Conservation (phyloP, 2,797 vertebrate genomes). For the Etheostoma perlongum region DNA sequence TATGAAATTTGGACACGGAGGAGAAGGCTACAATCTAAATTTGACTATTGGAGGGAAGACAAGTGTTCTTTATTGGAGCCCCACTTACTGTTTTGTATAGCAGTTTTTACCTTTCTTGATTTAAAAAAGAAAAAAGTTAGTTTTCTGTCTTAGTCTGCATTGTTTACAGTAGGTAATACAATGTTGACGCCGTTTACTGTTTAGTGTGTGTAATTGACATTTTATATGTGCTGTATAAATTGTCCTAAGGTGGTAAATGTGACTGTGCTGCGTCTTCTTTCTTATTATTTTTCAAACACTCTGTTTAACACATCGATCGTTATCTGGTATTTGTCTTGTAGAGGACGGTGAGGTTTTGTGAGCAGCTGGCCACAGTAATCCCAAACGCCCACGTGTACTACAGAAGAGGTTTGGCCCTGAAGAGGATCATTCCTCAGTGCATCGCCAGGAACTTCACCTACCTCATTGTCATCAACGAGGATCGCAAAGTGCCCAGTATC, state of each 20-base stretch:
- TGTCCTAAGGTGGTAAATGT: not conserved
- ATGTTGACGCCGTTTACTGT: not conserved
- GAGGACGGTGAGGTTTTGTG: conserved; percentile 95
- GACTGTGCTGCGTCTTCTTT: not conserved
- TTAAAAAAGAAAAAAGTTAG: not conserved
- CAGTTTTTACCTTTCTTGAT: not conserved
- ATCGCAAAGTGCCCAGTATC: conserved; percentile 97
- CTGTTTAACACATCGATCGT: not conserved
- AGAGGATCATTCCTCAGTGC: conserved; percentile 96
- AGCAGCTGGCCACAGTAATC: conserved; percentile 92
- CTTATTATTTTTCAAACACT: not conserved
- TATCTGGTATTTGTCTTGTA: conserved; percentile 62
- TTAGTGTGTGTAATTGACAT: not conserved
- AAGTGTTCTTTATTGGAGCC: not conserved
- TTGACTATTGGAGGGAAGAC: not conserved
- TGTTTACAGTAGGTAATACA: not conserved
- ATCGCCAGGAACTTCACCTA: conserved; percentile 93
- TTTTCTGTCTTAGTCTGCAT: not conserved
- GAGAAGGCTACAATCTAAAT: too few species aligned
- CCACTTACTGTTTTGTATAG: not conserved
- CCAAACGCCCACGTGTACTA: conserved; percentile 96
- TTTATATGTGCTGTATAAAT: not conserved
- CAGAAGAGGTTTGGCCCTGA: conserved; percentile 95
- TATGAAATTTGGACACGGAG: too few species aligned
- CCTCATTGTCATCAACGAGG: conserved; percentile 95